These are phyloP conservation scores for Brachycybe producta DNA, from an alignment of 2,888 invertebrate genomes.

Conservation along the genomic window DNA sequence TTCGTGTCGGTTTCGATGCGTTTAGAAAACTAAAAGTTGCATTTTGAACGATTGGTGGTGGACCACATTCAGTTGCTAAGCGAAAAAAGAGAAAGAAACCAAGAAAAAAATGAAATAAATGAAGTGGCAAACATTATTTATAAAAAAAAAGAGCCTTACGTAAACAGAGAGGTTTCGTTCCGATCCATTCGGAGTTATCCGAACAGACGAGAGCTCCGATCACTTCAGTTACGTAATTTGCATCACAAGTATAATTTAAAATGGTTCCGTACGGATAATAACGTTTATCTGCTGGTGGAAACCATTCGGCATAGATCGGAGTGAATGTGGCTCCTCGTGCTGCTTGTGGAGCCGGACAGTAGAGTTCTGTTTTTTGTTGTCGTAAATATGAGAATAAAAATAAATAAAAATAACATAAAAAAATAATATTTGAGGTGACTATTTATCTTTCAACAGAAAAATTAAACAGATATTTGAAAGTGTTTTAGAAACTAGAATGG, in stretches of 20 bases:
- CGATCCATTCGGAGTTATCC: slow-evolving; percentile 15
- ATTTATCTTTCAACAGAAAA: not conserved
- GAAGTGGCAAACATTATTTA: not conserved
- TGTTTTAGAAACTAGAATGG: no score
- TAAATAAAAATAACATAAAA: not conserved
- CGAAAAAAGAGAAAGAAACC: not conserved
- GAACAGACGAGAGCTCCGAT: slow-evolving; percentile 6
- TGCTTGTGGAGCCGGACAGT: slow-evolving; percentile 7
- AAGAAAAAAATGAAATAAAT: not conserved
- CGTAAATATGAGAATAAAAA: slow-evolving; percentile 1
- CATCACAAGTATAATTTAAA: slow-evolving; percentile 17
- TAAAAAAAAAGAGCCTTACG: slow-evolving; percentile 3
- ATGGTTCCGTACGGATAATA: slow-evolving; percentile 13
- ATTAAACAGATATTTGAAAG: no score
- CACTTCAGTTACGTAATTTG: slow-evolving; percentile 6
- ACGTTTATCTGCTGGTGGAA: slow-evolving; percentile 11
- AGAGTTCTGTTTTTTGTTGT: not conserved
- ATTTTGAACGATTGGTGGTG: slow-evolving; percentile 8
- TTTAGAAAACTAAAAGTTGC: slow-evolving; percentile 8
- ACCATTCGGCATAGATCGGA: slow-evolving; percentile 14
- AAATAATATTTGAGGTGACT: not conserved
- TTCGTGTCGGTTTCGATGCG: slow-evolving; percentile 1
- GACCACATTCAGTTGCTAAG: slow-evolving; percentile 9
- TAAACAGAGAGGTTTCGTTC: slow-evolving; percentile 13
- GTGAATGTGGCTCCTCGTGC: slow-evolving; percentile 1